These are phyloP conservation scores for Thalassaphorura encarpata DNA, from an alignment of 1,140 invertebrate species.

Conservation along the genomic window DNA sequence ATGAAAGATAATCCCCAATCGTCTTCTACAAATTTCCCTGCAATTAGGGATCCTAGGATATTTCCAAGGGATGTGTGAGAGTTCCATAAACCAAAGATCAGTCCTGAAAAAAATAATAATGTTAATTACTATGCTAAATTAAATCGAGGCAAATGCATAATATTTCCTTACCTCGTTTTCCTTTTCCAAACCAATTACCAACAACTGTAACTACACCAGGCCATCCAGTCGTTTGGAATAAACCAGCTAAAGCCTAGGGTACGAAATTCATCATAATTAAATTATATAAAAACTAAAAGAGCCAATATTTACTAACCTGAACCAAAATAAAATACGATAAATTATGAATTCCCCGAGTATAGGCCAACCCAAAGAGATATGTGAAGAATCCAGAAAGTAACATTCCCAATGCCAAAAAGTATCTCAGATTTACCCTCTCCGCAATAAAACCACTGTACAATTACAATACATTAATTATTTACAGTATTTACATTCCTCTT, in stretches of 20 bases:
- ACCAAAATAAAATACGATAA: slow-evolving; percentile 75
- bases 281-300: slow-evolving; percentile 2
- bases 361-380: slow-evolving; percentile 81
- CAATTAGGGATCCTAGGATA: slow-evolving; percentile 78
- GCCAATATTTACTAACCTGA: slow-evolving; percentile 51
- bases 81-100: slow-evolving; percentile 93
- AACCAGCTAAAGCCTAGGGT: slow-evolving; percentile 61
- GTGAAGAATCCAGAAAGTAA: slow-evolving; percentile 74
- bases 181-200: slow-evolving; percentile 91
- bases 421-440: slow-evolving; percentile 79
- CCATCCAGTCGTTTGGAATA: slow-evolving; percentile 85
- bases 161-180: slow-evolving; percentile 51
- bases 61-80: slow-evolving; percentile 94
- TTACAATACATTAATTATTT: neutral
- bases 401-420: slow-evolving; percentile 85
- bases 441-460: slow-evolving; percentile 70
- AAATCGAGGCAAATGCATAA: neutral
- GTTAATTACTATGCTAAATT: neutral
- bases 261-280: slow-evolving; percentile 8
- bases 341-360: slow-evolving; percentile 68
- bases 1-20: slow-evolving; percentile 84
- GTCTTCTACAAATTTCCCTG: slow-evolving; percentile 68
- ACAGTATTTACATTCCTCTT: neutral
- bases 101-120: slow-evolving; percentile 46
- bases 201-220: slow-evolving; percentile 87